These are phyloP conservation scores for Pangasius larnaudii DNA, from an alignment of 2,797 vertebrate genomes.

Conservation along the genomic window DNA sequence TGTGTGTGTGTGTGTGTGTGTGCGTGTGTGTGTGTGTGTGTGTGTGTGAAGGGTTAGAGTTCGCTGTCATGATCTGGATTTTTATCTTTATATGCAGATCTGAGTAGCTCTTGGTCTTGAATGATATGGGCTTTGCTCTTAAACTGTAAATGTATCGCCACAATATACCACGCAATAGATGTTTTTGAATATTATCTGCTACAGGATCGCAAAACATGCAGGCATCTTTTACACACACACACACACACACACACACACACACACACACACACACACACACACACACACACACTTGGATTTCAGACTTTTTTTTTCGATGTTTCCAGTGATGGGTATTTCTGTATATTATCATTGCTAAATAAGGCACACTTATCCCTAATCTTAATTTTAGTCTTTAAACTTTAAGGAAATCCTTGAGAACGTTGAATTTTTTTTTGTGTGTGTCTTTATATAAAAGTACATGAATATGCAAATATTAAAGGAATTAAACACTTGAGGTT, in stretches of 20 bases:
- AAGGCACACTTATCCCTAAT: not conserved
- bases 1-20: not conserved
- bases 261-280: not conserved
- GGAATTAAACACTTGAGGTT: not conserved
- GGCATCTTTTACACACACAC: not conserved
- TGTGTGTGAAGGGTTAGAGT: not conserved
- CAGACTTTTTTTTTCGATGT: not conserved
- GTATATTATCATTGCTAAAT: not conserved
- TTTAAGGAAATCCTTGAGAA: not conserved
- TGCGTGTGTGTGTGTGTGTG: not conserved
- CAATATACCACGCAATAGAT: not conserved
- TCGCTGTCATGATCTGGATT: not conserved
- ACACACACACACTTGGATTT: not conserved
- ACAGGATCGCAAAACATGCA: constrained; percentile 31
- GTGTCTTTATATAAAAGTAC: not conserved
- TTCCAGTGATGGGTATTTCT: not conserved
- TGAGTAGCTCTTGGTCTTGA: not conserved
- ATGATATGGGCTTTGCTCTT: constrained; percentile 31
- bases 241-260: not conserved
- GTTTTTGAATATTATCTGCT: constrained; percentile 20
- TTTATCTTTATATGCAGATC: constrained; percentile 12
- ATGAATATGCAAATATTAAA: not conserved
- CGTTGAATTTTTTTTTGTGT: not conserved
- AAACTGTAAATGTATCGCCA: constrained; percentile 7
- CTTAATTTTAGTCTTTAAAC: not conserved